Conservation (phyloP, 2,888 invertebrate genomes). For the Eupithecia vulgata region DNA sequence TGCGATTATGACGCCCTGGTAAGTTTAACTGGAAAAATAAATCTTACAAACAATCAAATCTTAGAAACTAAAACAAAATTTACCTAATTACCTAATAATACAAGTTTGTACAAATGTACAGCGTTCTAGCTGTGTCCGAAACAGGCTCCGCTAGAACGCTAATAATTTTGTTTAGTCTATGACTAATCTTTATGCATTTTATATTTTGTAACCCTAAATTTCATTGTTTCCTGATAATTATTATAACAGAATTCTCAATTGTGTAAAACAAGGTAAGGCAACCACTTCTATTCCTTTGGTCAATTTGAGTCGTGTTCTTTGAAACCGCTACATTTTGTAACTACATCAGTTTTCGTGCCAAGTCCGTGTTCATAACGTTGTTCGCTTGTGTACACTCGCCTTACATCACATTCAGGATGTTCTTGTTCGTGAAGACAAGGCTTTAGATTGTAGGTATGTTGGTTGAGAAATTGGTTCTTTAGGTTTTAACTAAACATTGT, state of each 20-base stretch:
- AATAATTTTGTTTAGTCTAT: background rate
- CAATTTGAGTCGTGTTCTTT: background rate
- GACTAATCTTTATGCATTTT: too few species aligned
- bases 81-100: too few species aligned
- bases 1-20: too few species aligned
- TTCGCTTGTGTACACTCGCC: slow-evolving; percentile 4
- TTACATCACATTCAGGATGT: background rate
- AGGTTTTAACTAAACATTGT: too few species aligned
- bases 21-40: too few species aligned
- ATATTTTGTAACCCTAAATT: too few species aligned
- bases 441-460: background rate
- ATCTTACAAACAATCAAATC: too few species aligned
- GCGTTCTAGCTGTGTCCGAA: too few species aligned
- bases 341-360: background rate
- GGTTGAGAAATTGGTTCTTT: background rate
- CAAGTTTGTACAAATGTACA: too few species aligned
- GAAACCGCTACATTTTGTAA: slow-evolving; percentile 1
- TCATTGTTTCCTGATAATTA: background rate
- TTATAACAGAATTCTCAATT: background rate
- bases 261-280: background rate
- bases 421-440: background rate
- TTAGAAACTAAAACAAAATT: too few species aligned
- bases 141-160: too few species aligned
- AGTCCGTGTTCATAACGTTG: background rate
- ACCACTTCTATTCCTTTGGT: background rate